Evolutionary conservation across 2,113 vertebrate species (phyloP).

Genomic region (Sinocyclocheilus maitianheensis): DNA sequence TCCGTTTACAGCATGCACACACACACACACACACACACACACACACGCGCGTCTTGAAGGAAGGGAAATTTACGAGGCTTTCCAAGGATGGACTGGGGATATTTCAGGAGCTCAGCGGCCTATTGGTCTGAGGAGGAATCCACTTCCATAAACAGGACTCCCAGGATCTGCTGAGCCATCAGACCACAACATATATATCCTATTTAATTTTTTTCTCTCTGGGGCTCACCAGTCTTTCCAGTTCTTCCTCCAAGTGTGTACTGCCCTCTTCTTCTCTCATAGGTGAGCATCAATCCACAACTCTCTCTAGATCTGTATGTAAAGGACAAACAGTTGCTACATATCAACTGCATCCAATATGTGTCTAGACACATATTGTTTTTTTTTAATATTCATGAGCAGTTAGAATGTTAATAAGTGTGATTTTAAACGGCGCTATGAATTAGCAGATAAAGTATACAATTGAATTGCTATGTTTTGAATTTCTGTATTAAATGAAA

Average conservation of each 20-base stretch:
- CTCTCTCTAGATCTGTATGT: conserved; percentile 7
- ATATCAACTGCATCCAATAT: not conserved
- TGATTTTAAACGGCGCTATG: not conserved
- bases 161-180: conserved; percentile 77
- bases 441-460: not conserved
- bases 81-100: conserved; percentile 67
- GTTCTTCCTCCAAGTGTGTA: conserved; percentile 63
- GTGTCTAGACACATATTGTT: not conserved
- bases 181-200: conserved; percentile 87
- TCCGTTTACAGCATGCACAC: not conserved
- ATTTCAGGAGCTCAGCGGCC: conserved; percentile 79
- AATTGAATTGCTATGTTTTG: not conserved
- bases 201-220: conserved; percentile 76
- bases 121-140: conserved; percentile 86
- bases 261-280: conserved; percentile 67
- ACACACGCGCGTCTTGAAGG: conserved; percentile 53
- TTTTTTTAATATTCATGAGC: not conserved
- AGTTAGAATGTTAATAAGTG: not conserved
- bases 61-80: conserved; percentile 66
- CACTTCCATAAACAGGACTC: conserved; percentile 89
- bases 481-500: not conserved
- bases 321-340: not conserved
- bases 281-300: conserved; percentile 76
- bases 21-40: conserved; percentile 26
- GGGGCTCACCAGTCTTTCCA: conserved; percentile 67